A percentile compares a stretch with the other conserved stretches of the same genome.
Evolutionary conservation across 1,140 invertebrate genomes (phyloP).

Genomic region (Diabrotica undecimpunctata): DNA sequence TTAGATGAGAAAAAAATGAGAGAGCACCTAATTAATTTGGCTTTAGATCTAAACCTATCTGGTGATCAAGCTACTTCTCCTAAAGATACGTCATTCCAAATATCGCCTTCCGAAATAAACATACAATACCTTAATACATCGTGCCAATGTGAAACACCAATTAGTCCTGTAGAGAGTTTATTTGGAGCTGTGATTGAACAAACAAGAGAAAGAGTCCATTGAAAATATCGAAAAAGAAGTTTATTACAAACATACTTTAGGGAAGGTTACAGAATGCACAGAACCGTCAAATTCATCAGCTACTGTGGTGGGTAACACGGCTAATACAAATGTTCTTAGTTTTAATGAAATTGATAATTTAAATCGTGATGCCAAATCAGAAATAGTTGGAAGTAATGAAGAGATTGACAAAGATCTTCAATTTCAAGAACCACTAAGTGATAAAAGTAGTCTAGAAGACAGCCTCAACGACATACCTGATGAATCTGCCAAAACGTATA

Average conservation of each 20-base stretch:
- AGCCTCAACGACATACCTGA: not conserved
- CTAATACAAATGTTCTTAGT: not conserved
- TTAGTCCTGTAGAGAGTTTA: slow-evolving; percentile 12
- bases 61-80: not conserved
- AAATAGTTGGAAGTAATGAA: not conserved
- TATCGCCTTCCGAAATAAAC: slow-evolving; percentile 1
- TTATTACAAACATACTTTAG: slow-evolving; percentile 23
- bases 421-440: not conserved
- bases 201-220: not conserved
- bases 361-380: slow-evolving; percentile 8
- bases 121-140: slow-evolving; percentile 16
- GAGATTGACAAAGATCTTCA: slow-evolving; percentile 4
- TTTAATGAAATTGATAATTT: slow-evolving; percentile 13
- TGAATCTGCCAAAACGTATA: not conserved
- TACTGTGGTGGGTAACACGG: not conserved
- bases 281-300: slow-evolving; percentile 8
- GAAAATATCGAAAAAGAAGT: not conserved
- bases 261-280: slow-evolving; percentile 25
- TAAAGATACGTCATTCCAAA: not conserved
- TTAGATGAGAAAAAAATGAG: slow-evolving; percentile 35
- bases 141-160: slow-evolving; percentile 10
- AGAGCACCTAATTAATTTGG: slow-evolving; percentile 24
- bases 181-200: not conserved
- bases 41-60: slow-evolving; percentile 29
- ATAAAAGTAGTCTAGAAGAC: not conserved